phyloP scores from a whole-genome alignment of 2,888 invertebrate species.

The Entomobrya proxima region DNA sequence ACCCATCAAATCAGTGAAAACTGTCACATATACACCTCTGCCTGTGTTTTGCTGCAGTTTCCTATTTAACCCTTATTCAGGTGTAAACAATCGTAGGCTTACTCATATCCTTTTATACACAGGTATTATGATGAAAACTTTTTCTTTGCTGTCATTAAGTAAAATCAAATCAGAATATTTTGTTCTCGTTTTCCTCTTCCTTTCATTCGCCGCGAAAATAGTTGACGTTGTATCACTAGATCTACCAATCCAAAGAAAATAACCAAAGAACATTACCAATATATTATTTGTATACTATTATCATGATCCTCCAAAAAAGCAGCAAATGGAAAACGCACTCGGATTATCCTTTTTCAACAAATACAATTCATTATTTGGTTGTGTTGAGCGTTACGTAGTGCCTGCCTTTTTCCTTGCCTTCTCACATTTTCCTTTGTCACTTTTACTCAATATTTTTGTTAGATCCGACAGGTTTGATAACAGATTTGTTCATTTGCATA shows the following conservation, averaged over 20 bases:
- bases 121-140: neutral
- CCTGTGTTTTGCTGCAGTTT: neutral
- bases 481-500: constrained; percentile 51
- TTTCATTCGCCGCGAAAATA: no score
- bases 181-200: no score
- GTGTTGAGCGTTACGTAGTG: neutral
- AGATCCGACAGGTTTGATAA: constrained; percentile 65
- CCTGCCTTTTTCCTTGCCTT: constrained; percentile 33
- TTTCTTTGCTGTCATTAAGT: neutral
- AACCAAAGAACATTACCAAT: neutral
- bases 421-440: constrained; percentile 37
- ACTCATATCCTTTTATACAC: neutral
- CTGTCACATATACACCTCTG: constrained; percentile 35
- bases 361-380: neutral
- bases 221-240: no score
- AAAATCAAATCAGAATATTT: neutral
- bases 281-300: neutral
- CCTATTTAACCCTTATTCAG: constrained; percentile 23
- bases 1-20: constrained; percentile 66
- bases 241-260: no score
- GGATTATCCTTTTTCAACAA: constrained; percentile 26
- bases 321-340: neutral
- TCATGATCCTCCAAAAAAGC: neutral
- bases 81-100: neutral
- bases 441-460: constrained; percentile 59